Conservation (phyloP, 2,113 vertebrate species). For the Cyrtonyx montezumae region DNA sequence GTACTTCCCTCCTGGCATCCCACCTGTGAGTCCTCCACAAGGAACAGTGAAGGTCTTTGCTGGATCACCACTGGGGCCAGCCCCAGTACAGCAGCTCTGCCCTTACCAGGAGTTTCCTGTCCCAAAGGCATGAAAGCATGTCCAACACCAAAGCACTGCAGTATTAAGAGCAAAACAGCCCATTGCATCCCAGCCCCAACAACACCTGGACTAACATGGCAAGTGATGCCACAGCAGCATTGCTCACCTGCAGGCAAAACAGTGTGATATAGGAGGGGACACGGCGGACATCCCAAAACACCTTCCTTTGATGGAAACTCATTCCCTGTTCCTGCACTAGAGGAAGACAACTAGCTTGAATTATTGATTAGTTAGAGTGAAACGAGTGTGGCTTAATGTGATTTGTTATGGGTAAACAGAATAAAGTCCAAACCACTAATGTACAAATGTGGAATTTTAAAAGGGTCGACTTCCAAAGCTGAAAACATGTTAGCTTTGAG, state of each 20-base stretch:
- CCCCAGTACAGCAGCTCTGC: not conserved
- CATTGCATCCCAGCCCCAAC: not conserved
- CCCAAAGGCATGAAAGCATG: not conserved
- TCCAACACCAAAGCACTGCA: not conserved
- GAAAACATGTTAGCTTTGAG: constrained; percentile 26
- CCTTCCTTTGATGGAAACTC: not conserved
- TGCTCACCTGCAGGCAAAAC: not conserved
- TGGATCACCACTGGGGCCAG: not conserved
- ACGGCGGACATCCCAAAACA: not conserved
- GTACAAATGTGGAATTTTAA: constrained; percentile 36
- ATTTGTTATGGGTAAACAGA: constrained; percentile 61
- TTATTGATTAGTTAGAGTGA: constrained; percentile 52
- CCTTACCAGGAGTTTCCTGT: not conserved
- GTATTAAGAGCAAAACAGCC: not conserved
- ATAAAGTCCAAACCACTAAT: constrained; percentile 64
- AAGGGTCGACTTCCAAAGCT: constrained; percentile 17
- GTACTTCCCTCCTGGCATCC: not conserved
- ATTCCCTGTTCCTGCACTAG: not conserved
- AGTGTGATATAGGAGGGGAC: not conserved
- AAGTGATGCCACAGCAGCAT: not conserved
- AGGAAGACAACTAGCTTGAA: not conserved
- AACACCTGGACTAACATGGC: fast-evolving
- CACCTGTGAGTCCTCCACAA: not conserved
- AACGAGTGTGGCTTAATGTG: constrained; percentile 14
- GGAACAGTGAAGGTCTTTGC: not conserved